Evolutionary conservation across 53 echinoderm and acorn worm species (phyloP).

Genomic region (Echinarachnius parma): DNA sequence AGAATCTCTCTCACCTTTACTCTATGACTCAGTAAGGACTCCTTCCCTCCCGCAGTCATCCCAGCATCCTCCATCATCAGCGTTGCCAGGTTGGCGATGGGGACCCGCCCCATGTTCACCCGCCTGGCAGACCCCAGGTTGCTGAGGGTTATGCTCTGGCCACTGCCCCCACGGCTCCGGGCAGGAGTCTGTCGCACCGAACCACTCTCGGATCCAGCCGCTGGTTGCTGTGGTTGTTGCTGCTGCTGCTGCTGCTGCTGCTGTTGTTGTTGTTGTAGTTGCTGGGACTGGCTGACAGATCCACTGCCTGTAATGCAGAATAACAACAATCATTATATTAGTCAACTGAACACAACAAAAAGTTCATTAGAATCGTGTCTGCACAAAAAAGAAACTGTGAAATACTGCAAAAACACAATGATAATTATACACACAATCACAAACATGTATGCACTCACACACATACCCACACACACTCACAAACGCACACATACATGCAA

Average conservation of each 20-base stretch:
- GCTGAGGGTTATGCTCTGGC: background rate
- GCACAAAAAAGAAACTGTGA: no score
- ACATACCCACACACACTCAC: no score
- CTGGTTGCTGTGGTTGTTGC: background rate
- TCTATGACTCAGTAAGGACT: conserved; percentile 31
- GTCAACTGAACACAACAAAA: no score
- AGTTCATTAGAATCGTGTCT: no score
- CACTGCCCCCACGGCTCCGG: conserved; percentile 38
- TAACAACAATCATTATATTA: background rate
- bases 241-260: conserved; percentile 31
- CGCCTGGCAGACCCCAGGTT: conserved; percentile 32
- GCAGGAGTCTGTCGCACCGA: conserved; percentile 47
- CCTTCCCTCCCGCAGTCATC: conserved; percentile 24
- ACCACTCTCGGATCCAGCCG: conserved; percentile 30
- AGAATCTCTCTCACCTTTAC: conserved; percentile 50
- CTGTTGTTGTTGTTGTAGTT: conserved; percentile 19
- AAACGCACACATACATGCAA: no score
- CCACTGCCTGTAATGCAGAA: conserved; percentile 16
- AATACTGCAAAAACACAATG: no score
- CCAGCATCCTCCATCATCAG: conserved; percentile 43
- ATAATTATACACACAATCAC: no score
- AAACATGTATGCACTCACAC: no score
- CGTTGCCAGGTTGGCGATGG: conserved; percentile 44
- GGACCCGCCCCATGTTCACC: conserved; percentile 43
- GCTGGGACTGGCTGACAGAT: conserved; percentile 7